Percentiles rank a stretch among this genome's conserved stretches.
phyloP scores from a whole-genome alignment of 2,113 vertebrate genomes.

The Pomatorhinus ruficollis region DNA sequence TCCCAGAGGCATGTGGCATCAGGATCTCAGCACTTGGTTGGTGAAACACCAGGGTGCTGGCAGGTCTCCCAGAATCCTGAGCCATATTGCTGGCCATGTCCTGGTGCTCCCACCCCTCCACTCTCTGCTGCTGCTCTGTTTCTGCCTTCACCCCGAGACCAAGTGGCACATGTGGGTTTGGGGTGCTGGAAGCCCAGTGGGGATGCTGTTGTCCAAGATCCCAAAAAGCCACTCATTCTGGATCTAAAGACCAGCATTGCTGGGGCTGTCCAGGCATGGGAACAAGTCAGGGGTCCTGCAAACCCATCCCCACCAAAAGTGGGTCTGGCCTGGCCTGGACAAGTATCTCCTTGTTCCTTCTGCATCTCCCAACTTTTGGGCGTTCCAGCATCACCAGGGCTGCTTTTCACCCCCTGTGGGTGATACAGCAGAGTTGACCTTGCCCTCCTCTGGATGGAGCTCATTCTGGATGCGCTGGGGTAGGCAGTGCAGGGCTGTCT shows the following conservation, averaged over 20 bases:
- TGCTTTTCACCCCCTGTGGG: background rate
- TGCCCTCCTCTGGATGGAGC: fast-evolving
- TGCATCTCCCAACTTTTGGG: fast-evolving
- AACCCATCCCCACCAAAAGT: background rate
- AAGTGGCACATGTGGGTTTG: background rate
- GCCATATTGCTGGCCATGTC: fast-evolving
- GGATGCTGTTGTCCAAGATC: background rate
- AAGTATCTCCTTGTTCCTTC: background rate
- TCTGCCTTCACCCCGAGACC: background rate
- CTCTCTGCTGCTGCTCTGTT: background rate
- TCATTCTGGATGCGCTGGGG: background rate
- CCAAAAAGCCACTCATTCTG: background rate
- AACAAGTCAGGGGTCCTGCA: background rate
- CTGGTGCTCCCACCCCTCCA: background rate
- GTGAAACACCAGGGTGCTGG: background rate
- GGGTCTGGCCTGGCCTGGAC: background rate
- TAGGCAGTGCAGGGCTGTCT: background rate
- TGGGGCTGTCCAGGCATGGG: fast-evolving
- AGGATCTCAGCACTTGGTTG: fast-evolving
- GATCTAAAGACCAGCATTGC: background rate
- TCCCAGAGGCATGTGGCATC: fast-evolving
- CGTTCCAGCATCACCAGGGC: background rate
- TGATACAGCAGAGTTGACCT: fast-evolving
- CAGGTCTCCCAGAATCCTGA: fast-evolving
- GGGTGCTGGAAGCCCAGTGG: fast-evolving